Conservation (phyloP, 2,797 vertebrate species). For the Echiichthys vipera region DNA sequence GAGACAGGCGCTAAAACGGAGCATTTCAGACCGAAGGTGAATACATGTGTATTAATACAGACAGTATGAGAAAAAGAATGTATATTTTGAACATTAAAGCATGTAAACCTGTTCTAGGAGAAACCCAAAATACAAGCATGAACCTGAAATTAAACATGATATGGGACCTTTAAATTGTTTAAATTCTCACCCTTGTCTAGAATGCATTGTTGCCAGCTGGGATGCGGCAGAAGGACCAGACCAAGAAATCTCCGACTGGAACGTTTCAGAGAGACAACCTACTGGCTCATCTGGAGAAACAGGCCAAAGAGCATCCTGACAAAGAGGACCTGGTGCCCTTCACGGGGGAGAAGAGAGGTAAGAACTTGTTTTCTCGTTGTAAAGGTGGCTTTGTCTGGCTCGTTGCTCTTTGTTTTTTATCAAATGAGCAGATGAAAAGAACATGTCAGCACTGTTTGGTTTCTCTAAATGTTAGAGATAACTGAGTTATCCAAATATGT, state of each 20-base stretch:
- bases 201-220: constrained; percentile 94
- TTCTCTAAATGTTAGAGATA: background rate
- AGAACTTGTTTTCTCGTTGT: too few species aligned
- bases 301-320: constrained; percentile 96
- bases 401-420: background rate
- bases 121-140: too few species aligned
- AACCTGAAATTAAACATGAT: too few species aligned
- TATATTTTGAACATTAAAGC: too few species aligned
- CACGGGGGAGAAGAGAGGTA: constrained; percentile 97
- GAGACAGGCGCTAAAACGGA: too few species aligned
- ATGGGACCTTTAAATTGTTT: too few species aligned
- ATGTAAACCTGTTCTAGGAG: too few species aligned
- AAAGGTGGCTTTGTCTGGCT: background rate
- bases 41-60: too few species aligned
- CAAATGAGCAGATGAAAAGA: background rate
- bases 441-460: background rate
- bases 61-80: too few species aligned
- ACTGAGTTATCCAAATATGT: background rate
- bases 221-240: constrained; percentile 96
- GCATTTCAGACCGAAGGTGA: too few species aligned
- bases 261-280: constrained; percentile 94
- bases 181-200: constrained; percentile 69
- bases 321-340: constrained; percentile 95
- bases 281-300: constrained; percentile 95
- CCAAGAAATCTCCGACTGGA: constrained; percentile 94